A percentile compares a stretch with the other conserved stretches of the same genome.
Conservation (phyloP, 2,797 vertebrate species). For the Centroberyx gerrardi region DNA sequence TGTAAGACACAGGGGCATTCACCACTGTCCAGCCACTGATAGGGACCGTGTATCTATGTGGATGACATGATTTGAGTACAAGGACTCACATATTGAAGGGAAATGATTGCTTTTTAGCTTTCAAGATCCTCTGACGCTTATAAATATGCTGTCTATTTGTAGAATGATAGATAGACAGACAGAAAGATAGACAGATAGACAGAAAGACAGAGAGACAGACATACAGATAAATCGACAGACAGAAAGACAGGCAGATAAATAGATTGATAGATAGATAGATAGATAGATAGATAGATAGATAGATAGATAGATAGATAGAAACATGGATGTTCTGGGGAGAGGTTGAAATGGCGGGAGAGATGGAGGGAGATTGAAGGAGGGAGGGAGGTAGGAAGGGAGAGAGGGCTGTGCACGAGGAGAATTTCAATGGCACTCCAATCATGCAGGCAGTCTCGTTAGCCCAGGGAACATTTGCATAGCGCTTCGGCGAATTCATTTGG, state of each 20-base stretch:
- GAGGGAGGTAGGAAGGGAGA: constrained; percentile 75
- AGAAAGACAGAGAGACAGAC: constrained; percentile 12
- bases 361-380: constrained; percentile 75
- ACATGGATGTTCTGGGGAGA: constrained; percentile 68
- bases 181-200: constrained; percentile 20
- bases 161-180: neutral
- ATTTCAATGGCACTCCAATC: constrained; percentile 91
- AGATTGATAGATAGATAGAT: constrained; percentile 47
- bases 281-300: constrained; percentile 49
- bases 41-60: constrained; percentile 56
- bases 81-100: constrained; percentile 34
- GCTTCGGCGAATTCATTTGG: constrained; percentile 87
- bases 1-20: constrained; percentile 77
- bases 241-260: constrained; percentile 49
- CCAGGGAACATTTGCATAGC: constrained; percentile 88
- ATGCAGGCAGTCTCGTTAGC: constrained; percentile 89
- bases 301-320: constrained; percentile 40
- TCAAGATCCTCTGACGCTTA: constrained; percentile 17
- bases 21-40: constrained; percentile 73
- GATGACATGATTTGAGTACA: constrained; percentile 52
- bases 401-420: constrained; percentile 85
- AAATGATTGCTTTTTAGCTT: constrained; percentile 38
- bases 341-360: constrained; percentile 78
- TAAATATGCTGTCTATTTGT: neutral
- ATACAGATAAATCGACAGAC: constrained; percentile 25